Evolutionary conservation across 2,797 vertebrate species (phyloP), one percentile per base, ranked within the genome.

Genomic region (Notamacropus eugenii): DNA sequence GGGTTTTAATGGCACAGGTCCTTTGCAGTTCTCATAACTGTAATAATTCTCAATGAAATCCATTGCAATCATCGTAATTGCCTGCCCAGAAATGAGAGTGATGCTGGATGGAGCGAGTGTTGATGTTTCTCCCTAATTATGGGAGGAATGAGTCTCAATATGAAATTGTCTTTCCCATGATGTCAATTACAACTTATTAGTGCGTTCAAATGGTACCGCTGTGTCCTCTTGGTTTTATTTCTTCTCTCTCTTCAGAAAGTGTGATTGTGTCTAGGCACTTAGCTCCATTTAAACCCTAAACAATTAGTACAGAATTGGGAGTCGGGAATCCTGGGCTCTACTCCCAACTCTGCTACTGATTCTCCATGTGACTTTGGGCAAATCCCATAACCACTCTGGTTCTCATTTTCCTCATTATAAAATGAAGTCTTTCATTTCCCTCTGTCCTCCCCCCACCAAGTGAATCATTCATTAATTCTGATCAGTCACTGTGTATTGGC

Each of bases 1-100:
- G 95, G 98, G 95, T 98, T 98, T 98, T 97, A 97, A 98, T 91
- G 97, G 96, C 56, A 62, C 92, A 52, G 94, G 96, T 96, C 90
- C 97, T 29, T 95, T 87, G 92, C 67, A 40, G 93, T 94, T 95
- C 93, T 92, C 55, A 27, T 94, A 92, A 58, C 59, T 87, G 6
- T 82, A 1, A 57, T 95, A 95, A 74, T 96, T 97, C 94, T 95
- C 11, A 4, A 90, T 52, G 90, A 96, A 95, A 95, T 96, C 62
- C 94, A 4, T 40, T 19, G 40, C 46, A 46, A 58, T 67, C 90
- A 2, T 54, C 13, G 19, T 94, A 52, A 50, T 34, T 19, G 19
- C 56, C 55, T 92, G 0, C 96, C 22, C 90, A 58, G 54, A 54
- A 93, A 46, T 54, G 52, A 56, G 90, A 93, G 96, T 57, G 91